Conservation (phyloP, 1,140 invertebrate genomes). For the Cotesia vestalis region DNA sequence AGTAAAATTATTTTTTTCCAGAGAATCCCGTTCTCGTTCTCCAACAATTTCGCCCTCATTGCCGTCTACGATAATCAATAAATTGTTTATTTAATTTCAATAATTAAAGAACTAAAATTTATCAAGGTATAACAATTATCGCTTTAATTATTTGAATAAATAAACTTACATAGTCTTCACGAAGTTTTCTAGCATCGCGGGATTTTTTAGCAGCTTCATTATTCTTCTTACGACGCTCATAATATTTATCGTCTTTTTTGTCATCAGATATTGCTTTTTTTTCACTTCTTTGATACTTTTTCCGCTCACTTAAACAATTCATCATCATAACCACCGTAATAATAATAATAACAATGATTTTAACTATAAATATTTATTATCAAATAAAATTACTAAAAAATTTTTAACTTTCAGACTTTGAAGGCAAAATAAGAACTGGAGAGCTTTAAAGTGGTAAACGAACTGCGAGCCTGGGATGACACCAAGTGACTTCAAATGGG, state of each 20-base stretch:
- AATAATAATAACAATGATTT: background rate
- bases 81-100: background rate
- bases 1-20: constrained; percentile 81
- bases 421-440: too few species aligned
- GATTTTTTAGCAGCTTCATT: constrained; percentile 93
- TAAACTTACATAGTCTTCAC: constrained; percentile 80
- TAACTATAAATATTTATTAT: background rate
- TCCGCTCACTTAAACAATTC: constrained; percentile 38
- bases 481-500: background rate
- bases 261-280: constrained; percentile 88
- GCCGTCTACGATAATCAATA: constrained; percentile 71
- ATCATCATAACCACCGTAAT: background rate
- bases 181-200: constrained; percentile 81
- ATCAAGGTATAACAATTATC: background rate
- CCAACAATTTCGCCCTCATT: constrained; percentile 79
- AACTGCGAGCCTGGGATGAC: background rate
- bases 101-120: background rate
- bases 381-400: too few species aligned
- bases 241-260: constrained; percentile 90
- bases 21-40: constrained; percentile 86
- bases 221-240: constrained; percentile 84
- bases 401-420: too few species aligned
- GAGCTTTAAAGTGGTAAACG: background rate
- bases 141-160: constrained; percentile 18
- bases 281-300: constrained; percentile 76